Evolutionary conservation across 1,140 invertebrate species (phyloP).

Genomic region (Ceratosolen solmsi): DNA sequence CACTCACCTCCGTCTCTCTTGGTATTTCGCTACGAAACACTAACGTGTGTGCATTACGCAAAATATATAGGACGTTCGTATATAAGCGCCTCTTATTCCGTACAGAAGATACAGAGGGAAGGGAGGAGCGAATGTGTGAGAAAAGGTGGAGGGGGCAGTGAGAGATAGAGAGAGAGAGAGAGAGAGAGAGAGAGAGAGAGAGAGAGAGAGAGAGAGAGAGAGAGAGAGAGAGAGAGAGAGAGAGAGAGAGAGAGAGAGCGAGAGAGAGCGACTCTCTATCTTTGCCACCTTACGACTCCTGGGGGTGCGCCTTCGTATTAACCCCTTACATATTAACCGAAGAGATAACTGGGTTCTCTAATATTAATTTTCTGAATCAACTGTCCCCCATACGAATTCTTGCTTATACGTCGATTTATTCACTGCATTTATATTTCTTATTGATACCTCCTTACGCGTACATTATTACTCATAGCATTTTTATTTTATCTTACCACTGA

Average conservation of each 20-base stretch:
- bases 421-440: not conserved
- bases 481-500: too few relatives aligned
- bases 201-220: too few relatives aligned
- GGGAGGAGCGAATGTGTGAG: too few relatives aligned
- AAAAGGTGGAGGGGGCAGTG: not conserved
- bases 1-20: not conserved
- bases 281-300: slow-evolving; percentile 65
- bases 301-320: slow-evolving; percentile 66
- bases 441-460: too few relatives aligned
- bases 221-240: not conserved
- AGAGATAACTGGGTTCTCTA: slow-evolving; percentile 63
- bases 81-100: slow-evolving; percentile 1
- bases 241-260: slow-evolving; percentile 2
- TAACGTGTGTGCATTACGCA: not conserved
- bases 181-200: too few relatives aligned
- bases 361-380: slow-evolving; percentile 57
- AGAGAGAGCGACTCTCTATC: not conserved
- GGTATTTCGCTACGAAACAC: not conserved
- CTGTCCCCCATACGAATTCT: not conserved
- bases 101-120: too few relatives aligned
- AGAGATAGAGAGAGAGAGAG: too few relatives aligned
- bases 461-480: too few relatives aligned
- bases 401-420: not conserved
- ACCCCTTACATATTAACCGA: slow-evolving; percentile 65
- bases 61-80: not conserved